Percentiles rank a stretch among this genome's conserved stretches.
Evolutionary conservation across 2,797 vertebrate species (phyloP).

Genomic region (Helostoma temminkii): DNA sequence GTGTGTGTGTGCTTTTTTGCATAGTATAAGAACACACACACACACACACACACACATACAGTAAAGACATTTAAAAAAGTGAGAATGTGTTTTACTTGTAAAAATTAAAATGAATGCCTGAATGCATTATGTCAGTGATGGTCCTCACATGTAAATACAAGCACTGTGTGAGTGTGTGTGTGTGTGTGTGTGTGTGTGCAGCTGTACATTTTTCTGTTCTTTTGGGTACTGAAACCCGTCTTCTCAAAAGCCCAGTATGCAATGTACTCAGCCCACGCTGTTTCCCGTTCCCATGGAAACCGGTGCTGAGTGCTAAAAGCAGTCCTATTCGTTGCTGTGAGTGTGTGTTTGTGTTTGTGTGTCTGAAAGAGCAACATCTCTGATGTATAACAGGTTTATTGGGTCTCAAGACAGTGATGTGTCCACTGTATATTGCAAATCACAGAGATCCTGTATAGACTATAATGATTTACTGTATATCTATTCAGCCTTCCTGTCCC

Average conservation of each 20-base stretch:
- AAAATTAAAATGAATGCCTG: neutral
- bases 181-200: conserved; percentile 7
- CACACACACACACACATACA: neutral
- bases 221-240: conserved; percentile 64
- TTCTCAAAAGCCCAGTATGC: conserved; percentile 80
- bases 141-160: conserved; percentile 27
- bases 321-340: conserved; percentile 60
- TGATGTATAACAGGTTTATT: conserved; percentile 23
- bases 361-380: conserved; percentile 31
- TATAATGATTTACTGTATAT: conserved; percentile 12
- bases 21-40: too few species aligned
- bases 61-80: neutral
- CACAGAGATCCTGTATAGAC: conserved; percentile 4
- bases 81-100: neutral
- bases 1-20: conserved; percentile 7
- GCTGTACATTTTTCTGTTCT: conserved; percentile 52
- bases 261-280: conserved; percentile 84
- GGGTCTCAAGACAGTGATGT: conserved; percentile 7
- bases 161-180: conserved; percentile 4
- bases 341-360: conserved; percentile 48
- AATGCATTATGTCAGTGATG: neutral
- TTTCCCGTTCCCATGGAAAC: conserved; percentile 84
- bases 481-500: conserved; percentile 20
- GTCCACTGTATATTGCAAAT: conserved; percentile 1
- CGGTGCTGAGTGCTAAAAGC: conserved; percentile 77